Evolutionary conservation across 2,888 invertebrate species (phyloP).

Genomic region (Scaptomyza parva): DNA sequence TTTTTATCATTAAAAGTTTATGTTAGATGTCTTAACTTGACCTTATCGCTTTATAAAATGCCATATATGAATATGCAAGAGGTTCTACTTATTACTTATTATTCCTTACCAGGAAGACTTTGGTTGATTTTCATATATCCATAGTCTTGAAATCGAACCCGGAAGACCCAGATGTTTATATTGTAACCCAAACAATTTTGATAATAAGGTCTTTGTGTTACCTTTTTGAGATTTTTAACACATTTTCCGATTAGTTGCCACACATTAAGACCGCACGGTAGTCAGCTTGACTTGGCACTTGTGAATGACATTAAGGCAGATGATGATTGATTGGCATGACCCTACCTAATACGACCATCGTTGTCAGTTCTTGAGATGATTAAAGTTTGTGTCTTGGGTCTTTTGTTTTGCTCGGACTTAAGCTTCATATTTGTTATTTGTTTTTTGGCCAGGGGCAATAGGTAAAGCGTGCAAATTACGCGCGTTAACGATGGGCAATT

Average conservation of each 20-base stretch:
- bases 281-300: constrained; percentile 12
- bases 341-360: constrained; percentile 12
- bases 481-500: constrained; percentile 60
- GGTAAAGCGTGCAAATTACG: constrained; percentile 51
- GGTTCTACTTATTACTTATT: too few species aligned
- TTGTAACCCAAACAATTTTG: not conserved
- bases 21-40: too few species aligned
- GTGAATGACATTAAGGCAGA: constrained; percentile 16
- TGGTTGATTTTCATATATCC: too few species aligned
- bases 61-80: too few species aligned
- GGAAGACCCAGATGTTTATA: not conserved
- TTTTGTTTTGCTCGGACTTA: constrained; percentile 49
- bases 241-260: constrained; percentile 1
- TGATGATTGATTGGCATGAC: constrained; percentile 53
- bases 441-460: constrained; percentile 7
- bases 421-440: not conserved
- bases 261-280: constrained; percentile 36
- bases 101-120: too few species aligned
- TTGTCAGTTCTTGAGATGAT: constrained; percentile 16
- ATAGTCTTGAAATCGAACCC: too few species aligned
- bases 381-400: constrained; percentile 64
- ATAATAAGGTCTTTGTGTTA: not conserved
- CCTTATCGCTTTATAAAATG: too few species aligned
- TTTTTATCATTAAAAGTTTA: too few species aligned
- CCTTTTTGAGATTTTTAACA: not conserved